Evolutionary conservation across 2,888 invertebrate species (phyloP).

Genomic region (Stenchaetothrips biformis): DNA sequence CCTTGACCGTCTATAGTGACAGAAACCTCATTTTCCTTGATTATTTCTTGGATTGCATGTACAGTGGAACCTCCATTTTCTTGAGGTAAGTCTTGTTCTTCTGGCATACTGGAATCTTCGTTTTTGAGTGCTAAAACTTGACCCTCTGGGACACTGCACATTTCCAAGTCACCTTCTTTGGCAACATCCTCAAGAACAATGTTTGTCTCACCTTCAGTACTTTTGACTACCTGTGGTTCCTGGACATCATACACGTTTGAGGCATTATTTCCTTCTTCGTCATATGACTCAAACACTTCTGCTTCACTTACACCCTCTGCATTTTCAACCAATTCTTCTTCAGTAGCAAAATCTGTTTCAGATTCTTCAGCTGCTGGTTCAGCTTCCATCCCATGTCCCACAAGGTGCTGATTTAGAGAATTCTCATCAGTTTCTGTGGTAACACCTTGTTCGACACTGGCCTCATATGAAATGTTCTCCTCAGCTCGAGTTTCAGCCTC

Average conservation of each 20-base stretch:
- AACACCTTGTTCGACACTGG: neutral
- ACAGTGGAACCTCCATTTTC: neutral
- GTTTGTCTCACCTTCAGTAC: too few species aligned
- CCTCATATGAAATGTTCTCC: neutral
- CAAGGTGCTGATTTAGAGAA: neutral
- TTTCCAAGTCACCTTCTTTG: too few species aligned
- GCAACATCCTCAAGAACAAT: too few species aligned
- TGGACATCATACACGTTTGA: neutral
- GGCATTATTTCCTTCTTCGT: neutral
- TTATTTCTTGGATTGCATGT: neutral
- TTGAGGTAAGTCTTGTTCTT: neutral
- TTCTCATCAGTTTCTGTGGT: neutral
- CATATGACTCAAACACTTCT: neutral
- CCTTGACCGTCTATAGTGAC: neutral
- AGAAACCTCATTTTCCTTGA: neutral
- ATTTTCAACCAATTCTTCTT: neutral
- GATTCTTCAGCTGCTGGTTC: neutral
- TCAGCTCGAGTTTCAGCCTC: neutral
- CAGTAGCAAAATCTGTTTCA: neutral
- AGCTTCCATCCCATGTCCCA: neutral
- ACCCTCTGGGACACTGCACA: too few species aligned
- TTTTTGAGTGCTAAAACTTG: too few species aligned
- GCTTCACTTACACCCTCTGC: neutral
- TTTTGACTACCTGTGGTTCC: neutral
- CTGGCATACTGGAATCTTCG: too few species aligned